Evolutionary conservation across 2,113 vertebrate species (phyloP).

Genomic region (Peucedramus taeniatus): DNA sequence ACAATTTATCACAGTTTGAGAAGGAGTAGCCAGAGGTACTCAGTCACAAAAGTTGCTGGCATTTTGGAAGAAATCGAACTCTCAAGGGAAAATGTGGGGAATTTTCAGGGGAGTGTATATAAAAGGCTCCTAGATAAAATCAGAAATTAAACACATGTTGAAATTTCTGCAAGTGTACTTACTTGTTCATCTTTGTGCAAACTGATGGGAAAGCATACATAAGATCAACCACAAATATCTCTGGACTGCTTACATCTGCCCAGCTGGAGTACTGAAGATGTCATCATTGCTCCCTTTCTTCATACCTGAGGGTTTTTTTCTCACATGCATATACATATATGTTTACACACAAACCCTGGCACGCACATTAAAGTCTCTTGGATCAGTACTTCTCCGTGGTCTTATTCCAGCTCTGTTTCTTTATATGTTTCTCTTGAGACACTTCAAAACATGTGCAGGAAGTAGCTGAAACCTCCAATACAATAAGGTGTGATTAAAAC

Average conservation of each 20-base stretch:
- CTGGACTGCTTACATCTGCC: neutral
- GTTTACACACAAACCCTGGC: neutral
- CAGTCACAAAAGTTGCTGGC: neutral
- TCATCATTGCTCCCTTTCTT: neutral
- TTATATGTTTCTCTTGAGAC: neutral
- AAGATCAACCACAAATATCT: neutral
- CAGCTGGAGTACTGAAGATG: neutral
- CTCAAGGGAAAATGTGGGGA: neutral
- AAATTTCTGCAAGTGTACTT: neutral
- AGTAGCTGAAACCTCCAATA: neutral
- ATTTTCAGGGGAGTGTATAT: neutral
- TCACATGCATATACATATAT: accelerated
- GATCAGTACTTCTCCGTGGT: neutral
- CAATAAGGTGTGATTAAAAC: neutral
- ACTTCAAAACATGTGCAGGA: neutral
- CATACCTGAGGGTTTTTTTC: neutral
- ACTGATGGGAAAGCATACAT: neutral
- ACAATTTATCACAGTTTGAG: accelerated
- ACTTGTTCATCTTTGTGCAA: neutral
- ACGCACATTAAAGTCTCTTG: neutral
- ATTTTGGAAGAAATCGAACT: neutral
- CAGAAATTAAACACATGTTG: neutral
- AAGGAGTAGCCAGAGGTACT: neutral
- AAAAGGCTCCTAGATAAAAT: neutral
- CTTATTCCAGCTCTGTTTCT: neutral